phyloP scores from a whole-genome alignment of 2,888 invertebrate genomes.

The Pocota personata region DNA sequence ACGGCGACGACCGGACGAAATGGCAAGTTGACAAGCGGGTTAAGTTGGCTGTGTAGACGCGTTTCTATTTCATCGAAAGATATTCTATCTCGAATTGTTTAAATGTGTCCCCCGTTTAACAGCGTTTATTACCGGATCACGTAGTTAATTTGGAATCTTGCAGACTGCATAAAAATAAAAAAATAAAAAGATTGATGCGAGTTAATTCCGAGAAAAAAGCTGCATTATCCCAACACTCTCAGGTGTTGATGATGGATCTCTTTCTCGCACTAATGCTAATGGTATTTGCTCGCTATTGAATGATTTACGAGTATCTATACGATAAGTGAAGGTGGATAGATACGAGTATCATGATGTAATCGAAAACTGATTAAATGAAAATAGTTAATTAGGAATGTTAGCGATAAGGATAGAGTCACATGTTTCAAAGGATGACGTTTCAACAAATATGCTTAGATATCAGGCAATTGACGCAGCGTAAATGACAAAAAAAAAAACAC shows the following conservation, averaged over 20 bases:
- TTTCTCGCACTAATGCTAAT: neutral
- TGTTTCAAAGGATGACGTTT: neutral
- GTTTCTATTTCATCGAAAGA: slow-evolving; percentile 11
- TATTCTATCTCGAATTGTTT: slow-evolving; percentile 1
- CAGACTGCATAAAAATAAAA: slow-evolving; percentile 1
- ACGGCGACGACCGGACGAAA: slow-evolving; percentile 31
- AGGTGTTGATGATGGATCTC: slow-evolving; percentile 46
- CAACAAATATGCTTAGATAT: neutral
- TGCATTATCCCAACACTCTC: neutral
- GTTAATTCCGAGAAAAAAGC: neutral
- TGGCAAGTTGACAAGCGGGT: slow-evolving; percentile 62
- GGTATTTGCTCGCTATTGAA: neutral
- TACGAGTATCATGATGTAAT: neutral
- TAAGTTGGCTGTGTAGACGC: neutral
- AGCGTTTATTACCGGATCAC: slow-evolving; percentile 37
- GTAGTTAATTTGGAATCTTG: slow-evolving; percentile 37
- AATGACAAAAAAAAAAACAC: too few relatives aligned
- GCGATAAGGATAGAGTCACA: neutral
- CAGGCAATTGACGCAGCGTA: neutral
- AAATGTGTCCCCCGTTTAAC: slow-evolving; percentile 9
- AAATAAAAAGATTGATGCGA: slow-evolving; percentile 29
- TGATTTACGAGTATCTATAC: neutral
- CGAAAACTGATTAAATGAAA: neutral
- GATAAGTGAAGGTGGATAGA: neutral
- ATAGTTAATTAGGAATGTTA: neutral